Percentiles rank a stretch among this genome's conserved stretches.
Conservation (phyloP, 2,888 invertebrate genomes). For the Diaprepes abbreviatus region DNA sequence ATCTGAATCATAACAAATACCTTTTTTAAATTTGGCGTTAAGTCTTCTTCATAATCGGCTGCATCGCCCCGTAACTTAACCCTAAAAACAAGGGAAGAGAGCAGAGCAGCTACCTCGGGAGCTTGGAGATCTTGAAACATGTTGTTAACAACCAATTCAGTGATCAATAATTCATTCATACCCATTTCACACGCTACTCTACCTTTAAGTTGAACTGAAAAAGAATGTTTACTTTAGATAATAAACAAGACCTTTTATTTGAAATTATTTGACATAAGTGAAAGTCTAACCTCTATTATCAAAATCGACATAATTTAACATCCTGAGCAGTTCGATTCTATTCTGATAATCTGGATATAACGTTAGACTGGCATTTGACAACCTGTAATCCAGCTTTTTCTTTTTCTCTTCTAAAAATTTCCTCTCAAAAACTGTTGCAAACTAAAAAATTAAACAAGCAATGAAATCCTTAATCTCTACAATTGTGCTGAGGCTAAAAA, state of each 20-base stretch:
- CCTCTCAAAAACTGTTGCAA: constrained; percentile 80
- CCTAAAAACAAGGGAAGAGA: constrained; percentile 95
- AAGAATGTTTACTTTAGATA: too few relatives aligned
- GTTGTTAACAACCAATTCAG: constrained; percentile 93
- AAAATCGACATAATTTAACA: constrained; percentile 80
- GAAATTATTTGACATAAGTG: too few relatives aligned
- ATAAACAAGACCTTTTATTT: too few relatives aligned
- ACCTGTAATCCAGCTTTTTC: constrained; percentile 77
- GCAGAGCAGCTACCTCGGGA: constrained; percentile 92
- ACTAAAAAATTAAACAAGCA: too few relatives aligned
- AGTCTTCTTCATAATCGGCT: constrained; percentile 52
- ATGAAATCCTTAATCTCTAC: too few relatives aligned
- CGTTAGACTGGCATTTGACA: constrained; percentile 88
- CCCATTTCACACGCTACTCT: constrained; percentile 90
- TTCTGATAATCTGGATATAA: constrained; percentile 92
- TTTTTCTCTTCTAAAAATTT: constrained; percentile 79
- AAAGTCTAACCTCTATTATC: constrained; percentile 75
- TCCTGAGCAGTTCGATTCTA: constrained; percentile 81
- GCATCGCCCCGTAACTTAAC: constrained; percentile 75
- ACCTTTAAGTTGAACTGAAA: constrained; percentile 82
- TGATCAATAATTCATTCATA: constrained; percentile 90
- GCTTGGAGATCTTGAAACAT: constrained; percentile 88
- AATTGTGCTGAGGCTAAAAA: too few relatives aligned
- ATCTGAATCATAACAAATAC: too few relatives aligned
- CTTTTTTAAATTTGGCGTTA: constrained; percentile 73